Conservation (phyloP, 2,797 vertebrate genomes). For the Cryptoprocta ferox region DNA sequence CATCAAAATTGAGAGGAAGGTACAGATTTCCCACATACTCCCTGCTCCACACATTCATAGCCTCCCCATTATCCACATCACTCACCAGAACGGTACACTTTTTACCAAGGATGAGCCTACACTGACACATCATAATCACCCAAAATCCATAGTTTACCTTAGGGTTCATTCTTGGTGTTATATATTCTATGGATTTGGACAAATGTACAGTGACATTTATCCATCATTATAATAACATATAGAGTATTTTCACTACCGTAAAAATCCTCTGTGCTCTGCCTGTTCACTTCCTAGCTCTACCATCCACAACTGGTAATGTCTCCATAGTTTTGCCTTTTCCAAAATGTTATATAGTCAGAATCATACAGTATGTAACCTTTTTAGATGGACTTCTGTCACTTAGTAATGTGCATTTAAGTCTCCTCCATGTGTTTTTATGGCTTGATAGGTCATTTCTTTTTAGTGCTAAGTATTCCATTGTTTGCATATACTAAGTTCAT, state of each 20-base stretch:
- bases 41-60: not conserved
- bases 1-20: not conserved
- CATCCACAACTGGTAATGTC: not conserved
- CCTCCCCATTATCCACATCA: not conserved
- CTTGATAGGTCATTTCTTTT: not conserved
- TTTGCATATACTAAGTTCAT: not conserved
- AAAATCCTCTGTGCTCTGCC: not conserved
- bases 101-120: not conserved
- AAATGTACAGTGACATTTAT: not conserved
- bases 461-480: not conserved
- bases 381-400: not conserved
- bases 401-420: not conserved
- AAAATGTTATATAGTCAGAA: not conserved
- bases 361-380: not conserved
- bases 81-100: not conserved
- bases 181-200: not conserved
- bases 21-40: not conserved
- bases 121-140: not conserved
- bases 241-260: not conserved
- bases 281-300: not conserved
- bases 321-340: not conserved
- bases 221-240: not conserved
- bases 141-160: not conserved
- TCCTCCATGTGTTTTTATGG: not conserved
- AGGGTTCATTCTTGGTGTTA: not conserved